These are phyloP conservation scores for Eristalis arbustorum DNA, from an alignment of 2,888 invertebrate species.

Conservation along the genomic window DNA sequence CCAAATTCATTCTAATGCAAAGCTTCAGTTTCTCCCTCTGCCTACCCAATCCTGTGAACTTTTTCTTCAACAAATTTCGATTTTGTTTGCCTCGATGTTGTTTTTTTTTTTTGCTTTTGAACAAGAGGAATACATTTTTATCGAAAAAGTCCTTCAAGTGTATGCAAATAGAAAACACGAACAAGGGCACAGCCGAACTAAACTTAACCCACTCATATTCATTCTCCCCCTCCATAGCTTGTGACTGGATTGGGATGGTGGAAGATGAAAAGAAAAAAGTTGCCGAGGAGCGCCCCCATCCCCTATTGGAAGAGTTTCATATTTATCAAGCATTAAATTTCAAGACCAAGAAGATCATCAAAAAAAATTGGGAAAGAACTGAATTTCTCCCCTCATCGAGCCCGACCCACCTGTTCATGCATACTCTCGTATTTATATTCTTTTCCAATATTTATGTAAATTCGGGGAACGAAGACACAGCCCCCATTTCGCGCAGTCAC, in stretches of 20 bases:
- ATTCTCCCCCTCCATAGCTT: constrained; percentile 6
- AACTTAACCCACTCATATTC: constrained; percentile 29
- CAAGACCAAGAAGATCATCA: constrained; percentile 46
- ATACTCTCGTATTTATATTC: constrained; percentile 30
- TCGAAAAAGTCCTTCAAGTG: constrained; percentile 30
- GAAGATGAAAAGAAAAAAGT: constrained; percentile 29
- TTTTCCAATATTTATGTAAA: constrained; percentile 68
- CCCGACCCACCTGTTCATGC: background rate
- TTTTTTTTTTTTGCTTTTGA: background rate
- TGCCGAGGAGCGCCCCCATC: background rate
- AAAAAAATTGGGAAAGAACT: background rate
- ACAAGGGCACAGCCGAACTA: constrained; percentile 29
- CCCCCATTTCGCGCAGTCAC: background rate
- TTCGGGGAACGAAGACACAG: constrained; percentile 25
- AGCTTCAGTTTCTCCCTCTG: background rate
- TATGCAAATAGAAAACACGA: constrained; percentile 56
- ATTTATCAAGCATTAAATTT: constrained; percentile 64
- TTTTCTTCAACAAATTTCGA: constrained; percentile 47
- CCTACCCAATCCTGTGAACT: constrained; percentile 21
- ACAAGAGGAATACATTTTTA: constrained; percentile 34
- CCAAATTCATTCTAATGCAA: constrained; percentile 43
- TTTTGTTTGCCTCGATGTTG: background rate
- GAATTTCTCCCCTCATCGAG: constrained; percentile 10
- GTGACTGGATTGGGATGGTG: background rate
- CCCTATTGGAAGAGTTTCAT: constrained; percentile 32